Conservation (phyloP, 2,113 vertebrate genomes). For the Macroglossus sobrinus region DNA sequence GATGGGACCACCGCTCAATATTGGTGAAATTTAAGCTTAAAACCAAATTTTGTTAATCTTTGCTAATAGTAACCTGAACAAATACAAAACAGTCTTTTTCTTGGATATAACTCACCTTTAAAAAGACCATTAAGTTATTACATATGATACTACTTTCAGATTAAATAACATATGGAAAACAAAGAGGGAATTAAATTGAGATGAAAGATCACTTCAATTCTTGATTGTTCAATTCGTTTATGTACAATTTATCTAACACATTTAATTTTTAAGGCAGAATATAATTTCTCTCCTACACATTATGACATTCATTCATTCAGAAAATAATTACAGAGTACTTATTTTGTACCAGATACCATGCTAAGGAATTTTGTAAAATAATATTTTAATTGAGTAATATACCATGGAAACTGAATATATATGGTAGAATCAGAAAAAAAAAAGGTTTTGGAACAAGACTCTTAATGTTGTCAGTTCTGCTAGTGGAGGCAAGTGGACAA, state of each 20-base stretch:
- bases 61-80: conserved; percentile 37
- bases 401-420: background rate
- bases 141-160: background rate
- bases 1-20: background rate
- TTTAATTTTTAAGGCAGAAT: conserved; percentile 39
- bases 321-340: background rate
- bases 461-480: background rate
- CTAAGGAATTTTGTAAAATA: conserved; percentile 29
- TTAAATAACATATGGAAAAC: conserved; percentile 22
- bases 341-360: background rate
- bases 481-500: background rate
- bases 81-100: background rate
- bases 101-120: background rate
- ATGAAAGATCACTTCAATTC: background rate
- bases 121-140: background rate
- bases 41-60: conserved; percentile 24
- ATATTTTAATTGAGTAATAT: conserved; percentile 14
- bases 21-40: background rate
- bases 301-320: background rate
- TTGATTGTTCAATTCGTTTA: conserved; percentile 17
- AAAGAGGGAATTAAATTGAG: conserved; percentile 11
- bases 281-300: background rate
- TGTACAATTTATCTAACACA: background rate
- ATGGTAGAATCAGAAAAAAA: conserved; percentile 14
- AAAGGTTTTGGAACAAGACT: background rate